Conservation (phyloP, 2,113 vertebrate species). For the Mungos mungo region DNA sequence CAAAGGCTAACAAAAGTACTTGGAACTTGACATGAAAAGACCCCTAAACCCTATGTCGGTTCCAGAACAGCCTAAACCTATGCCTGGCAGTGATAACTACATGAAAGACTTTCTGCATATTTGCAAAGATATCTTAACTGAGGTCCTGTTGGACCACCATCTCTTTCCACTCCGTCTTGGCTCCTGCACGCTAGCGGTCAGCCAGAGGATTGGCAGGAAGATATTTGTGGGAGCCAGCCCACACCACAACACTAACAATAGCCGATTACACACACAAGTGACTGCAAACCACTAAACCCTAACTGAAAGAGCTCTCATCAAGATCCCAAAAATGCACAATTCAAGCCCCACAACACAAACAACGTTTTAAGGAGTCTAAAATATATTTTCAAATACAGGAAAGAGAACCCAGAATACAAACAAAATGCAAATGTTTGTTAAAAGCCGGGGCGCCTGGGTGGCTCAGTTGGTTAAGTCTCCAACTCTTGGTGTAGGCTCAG, state of each 20-base stretch:
- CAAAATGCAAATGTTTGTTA: neutral
- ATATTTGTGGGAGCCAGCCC: neutral
- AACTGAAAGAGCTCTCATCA: neutral
- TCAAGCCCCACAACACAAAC: neutral
- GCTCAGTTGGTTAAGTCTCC: too few species aligned
- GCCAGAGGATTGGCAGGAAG: neutral
- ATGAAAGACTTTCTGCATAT: neutral
- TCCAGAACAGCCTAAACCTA: neutral
- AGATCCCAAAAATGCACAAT: neutral
- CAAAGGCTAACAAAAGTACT: neutral
- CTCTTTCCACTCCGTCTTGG: neutral
- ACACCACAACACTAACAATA: neutral
- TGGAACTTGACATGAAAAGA: neutral
- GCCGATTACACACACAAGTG: neutral
- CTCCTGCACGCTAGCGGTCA: rapidly evolving
- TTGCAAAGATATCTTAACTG: neutral
- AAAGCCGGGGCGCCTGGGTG: too few species aligned
- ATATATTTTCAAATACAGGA: neutral
- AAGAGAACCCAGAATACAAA: neutral
- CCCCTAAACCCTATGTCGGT: neutral
- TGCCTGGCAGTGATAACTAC: neutral
- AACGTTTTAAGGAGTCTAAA: neutral
- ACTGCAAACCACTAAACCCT: neutral
- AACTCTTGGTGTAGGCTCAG: too few species aligned
- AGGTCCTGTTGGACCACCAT: rapidly evolving